A percentile compares a stretch with the other conserved stretches of the same genome.
Conservation (phyloP, 92 coral and sea anemone genomes). For the Paramuricea clavata region DNA sequence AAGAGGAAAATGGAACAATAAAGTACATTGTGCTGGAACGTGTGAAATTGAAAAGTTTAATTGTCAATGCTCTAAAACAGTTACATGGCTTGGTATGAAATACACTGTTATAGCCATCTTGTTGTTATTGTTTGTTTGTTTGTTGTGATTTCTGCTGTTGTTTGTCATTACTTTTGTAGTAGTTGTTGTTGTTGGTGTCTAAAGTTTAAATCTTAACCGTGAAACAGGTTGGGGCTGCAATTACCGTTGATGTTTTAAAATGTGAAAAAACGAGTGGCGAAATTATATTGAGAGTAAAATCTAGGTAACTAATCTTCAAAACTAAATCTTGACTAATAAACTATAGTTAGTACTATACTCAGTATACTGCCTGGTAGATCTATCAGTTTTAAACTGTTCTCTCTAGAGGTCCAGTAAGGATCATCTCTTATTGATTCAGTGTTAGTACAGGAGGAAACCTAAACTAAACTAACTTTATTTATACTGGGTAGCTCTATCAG, state of each 20-base stretch:
- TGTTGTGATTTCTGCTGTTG: not conserved
- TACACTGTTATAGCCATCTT: not conserved
- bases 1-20: not conserved
- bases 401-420: too few relatives aligned
- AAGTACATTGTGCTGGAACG: not conserved
- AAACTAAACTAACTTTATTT: too few relatives aligned
- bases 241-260: conserved; percentile 34
- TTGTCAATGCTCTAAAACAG: conserved; percentile 12
- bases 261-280: conserved; percentile 29
- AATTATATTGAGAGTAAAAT: conserved; percentile 31
- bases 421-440: too few relatives aligned
- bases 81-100: conserved; percentile 34
- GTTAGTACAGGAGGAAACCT: too few relatives aligned
- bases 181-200: not conserved
- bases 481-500: too few relatives aligned
- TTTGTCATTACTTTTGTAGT: not conserved
- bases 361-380: too few relatives aligned
- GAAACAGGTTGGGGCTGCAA: conserved; percentile 14
- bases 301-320: too few relatives aligned
- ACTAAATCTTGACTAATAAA: too few relatives aligned
- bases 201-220: not conserved
- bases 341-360: too few relatives aligned
- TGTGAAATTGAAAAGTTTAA: conserved; percentile 20
- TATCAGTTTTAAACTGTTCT: too few relatives aligned
- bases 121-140: not conserved